Base-by-base conservation (phyloP, 2,113 vertebrate species). In the Podiceps cristatus region DNA sequence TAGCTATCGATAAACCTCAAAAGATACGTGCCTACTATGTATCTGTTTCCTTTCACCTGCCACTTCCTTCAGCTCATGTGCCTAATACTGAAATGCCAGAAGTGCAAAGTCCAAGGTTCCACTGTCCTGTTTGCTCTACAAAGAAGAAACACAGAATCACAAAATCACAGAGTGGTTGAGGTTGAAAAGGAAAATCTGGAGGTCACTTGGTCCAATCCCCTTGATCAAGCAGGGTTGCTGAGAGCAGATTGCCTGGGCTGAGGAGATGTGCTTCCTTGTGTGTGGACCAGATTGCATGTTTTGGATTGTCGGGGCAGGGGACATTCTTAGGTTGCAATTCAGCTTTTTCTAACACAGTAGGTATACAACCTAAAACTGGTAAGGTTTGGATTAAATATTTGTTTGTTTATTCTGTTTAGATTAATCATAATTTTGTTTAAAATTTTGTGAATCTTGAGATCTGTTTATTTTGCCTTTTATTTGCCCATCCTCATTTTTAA, bases 1-100 rank as follows among this genome's bases (percentile, higher is more conserved):
- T 18, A 69, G 15, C 2, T 53, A 33, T 66, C 33, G n/a, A 8
- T 33, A 50, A 63, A 42, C 15, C 29, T 20, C 31, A 40, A 24
- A 63, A 77, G 20, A 29, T n/a, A 4, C 1, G 1, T 64, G 33
- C 12, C 9, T 58, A 4, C 15, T 80, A 20, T 1, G 0, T 44
- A 7, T 59, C 22, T 73, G 1, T 59, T 88, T 76, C 5, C 22
- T 90, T 59, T 37, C 44, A 33, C 29, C 49, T 87, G 52, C 29
- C n/a, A 18, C 56, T 72, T 67, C 28, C 8, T 64, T 58, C 55
- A 74, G 16, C 16, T 86, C 28, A 16, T 4, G 17, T 68, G 15
- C 22, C 42, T 74, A 49, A 42, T 44, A 56, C 2, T 31, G 10
- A 68, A 59, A 66, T 29, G 13, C n/a, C 18, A 28, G 19, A 74